Conservation (phyloP, 2,113 vertebrate species). For the Eublepharis macularius region DNA sequence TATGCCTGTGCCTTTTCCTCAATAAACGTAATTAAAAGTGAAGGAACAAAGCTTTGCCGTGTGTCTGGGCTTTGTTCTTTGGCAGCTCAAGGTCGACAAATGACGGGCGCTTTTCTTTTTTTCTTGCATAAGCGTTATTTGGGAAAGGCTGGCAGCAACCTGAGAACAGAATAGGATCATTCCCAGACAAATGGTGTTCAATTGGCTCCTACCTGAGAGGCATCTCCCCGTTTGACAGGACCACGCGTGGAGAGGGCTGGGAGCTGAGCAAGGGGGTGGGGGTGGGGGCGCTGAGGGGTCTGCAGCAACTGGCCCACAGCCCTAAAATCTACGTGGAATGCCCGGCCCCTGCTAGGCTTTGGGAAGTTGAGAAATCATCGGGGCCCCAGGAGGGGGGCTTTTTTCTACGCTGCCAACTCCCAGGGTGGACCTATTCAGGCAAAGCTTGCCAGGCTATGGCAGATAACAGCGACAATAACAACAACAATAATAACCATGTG, state of each 20-base stretch:
- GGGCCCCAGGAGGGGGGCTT: too few relatives aligned
- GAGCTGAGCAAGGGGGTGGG: background rate
- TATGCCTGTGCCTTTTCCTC: background rate
- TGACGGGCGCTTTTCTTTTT: background rate
- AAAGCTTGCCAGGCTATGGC: background rate
- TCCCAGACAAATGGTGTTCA: background rate
- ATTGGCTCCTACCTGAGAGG: background rate
- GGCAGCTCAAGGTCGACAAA: background rate
- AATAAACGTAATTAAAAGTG: slow-evolving; percentile 22
- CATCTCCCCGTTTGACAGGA: background rate
- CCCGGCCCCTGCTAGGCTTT: background rate
- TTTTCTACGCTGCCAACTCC: background rate
- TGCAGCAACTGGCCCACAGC: too few relatives aligned
- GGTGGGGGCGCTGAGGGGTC: fast-evolving
- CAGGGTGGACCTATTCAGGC: background rate
- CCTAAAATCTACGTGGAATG: too few relatives aligned
- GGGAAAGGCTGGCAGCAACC: background rate
- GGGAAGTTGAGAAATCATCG: background rate
- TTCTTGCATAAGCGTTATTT: background rate
- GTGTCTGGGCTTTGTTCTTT: background rate
- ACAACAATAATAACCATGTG: too few relatives aligned
- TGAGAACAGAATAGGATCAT: background rate
- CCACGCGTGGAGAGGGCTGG: background rate
- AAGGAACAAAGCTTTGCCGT: background rate
- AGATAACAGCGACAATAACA: too few relatives aligned